phyloP scores from a whole-genome alignment of 2,113 vertebrate genomes.

The Alosa alosa region DNA sequence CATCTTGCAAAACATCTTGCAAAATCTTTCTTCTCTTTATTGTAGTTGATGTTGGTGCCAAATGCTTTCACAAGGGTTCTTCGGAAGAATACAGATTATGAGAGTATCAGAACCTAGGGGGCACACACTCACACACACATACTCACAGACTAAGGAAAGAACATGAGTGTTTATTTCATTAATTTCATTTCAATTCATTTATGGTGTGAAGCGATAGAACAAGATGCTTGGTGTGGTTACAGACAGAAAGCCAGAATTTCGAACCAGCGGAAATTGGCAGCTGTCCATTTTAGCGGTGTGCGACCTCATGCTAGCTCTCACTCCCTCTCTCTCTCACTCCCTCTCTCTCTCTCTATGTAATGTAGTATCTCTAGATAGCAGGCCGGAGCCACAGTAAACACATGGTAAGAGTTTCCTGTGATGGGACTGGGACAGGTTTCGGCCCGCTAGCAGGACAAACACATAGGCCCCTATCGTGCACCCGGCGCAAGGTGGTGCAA shows the following conservation, averaged over 20 bases:
- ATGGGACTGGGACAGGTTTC: background rate
- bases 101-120: background rate
- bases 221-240: background rate
- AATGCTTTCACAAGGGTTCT: conserved; percentile 37
- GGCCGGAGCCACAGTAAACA: background rate
- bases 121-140: conserved; percentile 12
- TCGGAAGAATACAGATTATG: conserved; percentile 23
- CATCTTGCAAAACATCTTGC: conserved; percentile 46
- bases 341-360: background rate
- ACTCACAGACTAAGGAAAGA: conserved; percentile 21
- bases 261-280: conserved; percentile 8
- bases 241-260: background rate
- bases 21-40: conserved; percentile 37
- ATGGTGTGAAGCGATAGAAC: background rate
- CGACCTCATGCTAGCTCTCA: background rate
- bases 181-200: background rate
- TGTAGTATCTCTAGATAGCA: background rate
- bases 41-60: conserved; percentile 29
- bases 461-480: too few species aligned
- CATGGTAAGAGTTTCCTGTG: background rate
- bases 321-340: background rate
- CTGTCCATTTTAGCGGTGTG: background rate
- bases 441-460: background rate
- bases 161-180: too few species aligned
- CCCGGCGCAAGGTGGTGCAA: too few species aligned